These are phyloP conservation scores for Zophobas morio DNA, from an alignment of 1,140 invertebrate genomes.

Conservation along the genomic window DNA sequence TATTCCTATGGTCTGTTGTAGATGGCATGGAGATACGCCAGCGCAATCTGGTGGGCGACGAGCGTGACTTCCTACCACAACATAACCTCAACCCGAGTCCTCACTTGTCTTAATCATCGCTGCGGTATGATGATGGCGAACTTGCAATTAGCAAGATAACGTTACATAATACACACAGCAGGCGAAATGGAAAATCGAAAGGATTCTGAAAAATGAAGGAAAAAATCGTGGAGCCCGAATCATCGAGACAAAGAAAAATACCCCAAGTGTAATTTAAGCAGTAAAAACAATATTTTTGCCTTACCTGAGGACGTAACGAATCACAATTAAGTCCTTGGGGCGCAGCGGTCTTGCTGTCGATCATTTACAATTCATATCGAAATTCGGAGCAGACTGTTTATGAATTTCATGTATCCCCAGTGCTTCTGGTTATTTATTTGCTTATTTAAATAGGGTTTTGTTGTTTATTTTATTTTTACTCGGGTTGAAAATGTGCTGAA, in stretches of 20 bases:
- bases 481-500: conserved; percentile 51
- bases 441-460: conserved; percentile 36
- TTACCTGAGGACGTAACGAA: conserved; percentile 10
- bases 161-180: neutral
- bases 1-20: conserved; percentile 48
- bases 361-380: conserved; percentile 44
- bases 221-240: neutral
- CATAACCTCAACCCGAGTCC: conserved; percentile 47
- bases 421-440: conserved; percentile 43
- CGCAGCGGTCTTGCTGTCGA: conserved; percentile 3
- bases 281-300: conserved; percentile 22
- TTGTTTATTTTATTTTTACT: conserved; percentile 18
- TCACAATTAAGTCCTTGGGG: conserved; percentile 37
- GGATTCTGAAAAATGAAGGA: neutral
- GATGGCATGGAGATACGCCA: conserved; percentile 54
- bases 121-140: conserved; percentile 24
- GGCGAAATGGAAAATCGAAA: neutral
- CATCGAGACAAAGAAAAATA: conserved; percentile 14
- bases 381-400: conserved; percentile 32
- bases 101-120: conserved; percentile 52
- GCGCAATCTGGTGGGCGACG: conserved; percentile 51
- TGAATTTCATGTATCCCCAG: conserved; percentile 55
- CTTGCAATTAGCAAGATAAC: conserved; percentile 28
- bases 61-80: conserved; percentile 50
- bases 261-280: neutral